These are phyloP conservation scores for Muraenolepis orangiensis DNA, from an alignment of 2,797 vertebrate species.

Conservation along the genomic window DNA sequence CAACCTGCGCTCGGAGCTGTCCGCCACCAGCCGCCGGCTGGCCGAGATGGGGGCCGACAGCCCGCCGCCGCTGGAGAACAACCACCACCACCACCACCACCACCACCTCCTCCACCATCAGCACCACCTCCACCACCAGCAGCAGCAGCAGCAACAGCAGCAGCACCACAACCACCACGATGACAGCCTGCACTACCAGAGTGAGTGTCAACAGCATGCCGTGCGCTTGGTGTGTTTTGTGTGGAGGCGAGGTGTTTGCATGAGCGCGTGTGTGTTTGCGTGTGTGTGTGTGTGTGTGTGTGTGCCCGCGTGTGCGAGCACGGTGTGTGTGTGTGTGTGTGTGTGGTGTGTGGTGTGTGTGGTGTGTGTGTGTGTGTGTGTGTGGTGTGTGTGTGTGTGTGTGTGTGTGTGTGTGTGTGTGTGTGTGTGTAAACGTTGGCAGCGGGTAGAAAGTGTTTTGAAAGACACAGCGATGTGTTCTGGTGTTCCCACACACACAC, in stretches of 20 bases:
- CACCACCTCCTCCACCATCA: constrained; percentile 79
- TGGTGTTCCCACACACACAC: neutral
- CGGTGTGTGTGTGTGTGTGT: neutral
- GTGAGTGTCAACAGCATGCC: constrained; percentile 53
- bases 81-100: constrained; percentile 80
- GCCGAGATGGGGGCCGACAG: constrained; percentile 83
- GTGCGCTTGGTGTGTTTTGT: constrained; percentile 10
- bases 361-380: constrained; percentile 5
- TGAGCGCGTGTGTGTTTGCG: neutral
- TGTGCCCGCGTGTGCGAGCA: no score
- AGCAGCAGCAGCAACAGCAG: neutral
- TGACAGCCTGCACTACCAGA: constrained; percentile 65
- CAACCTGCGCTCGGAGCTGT: constrained; percentile 87
- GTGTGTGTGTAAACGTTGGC: neutral
- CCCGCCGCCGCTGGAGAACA: constrained; percentile 78
- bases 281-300: neutral
- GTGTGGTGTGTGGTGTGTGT: neutral
- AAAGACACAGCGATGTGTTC: neutral
- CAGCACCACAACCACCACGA: constrained; percentile 70
- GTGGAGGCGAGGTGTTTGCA: neutral
- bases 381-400: neutral
- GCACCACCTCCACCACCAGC: constrained; percentile 78
- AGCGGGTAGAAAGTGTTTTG: neutral
- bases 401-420: neutral
- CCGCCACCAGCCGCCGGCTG: constrained; percentile 86